Evolutionary conservation across 2,888 invertebrate genomes (phyloP).

Genomic region (Pristionchus maxplancki): DNA sequence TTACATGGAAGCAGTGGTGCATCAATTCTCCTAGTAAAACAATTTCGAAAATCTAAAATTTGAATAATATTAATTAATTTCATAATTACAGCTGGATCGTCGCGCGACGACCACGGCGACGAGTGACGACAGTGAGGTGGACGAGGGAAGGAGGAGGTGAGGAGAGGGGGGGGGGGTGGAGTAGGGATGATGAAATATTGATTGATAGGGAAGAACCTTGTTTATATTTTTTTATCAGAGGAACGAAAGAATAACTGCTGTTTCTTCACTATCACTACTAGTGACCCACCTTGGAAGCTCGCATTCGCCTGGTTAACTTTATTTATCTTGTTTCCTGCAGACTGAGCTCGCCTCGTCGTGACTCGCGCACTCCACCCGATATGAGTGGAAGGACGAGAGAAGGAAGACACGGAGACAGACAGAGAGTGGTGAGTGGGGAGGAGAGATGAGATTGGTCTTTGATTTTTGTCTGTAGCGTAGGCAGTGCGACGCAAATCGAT

Average conservation of each 20-base stretch:
- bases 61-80: not conserved
- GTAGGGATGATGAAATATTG: not conserved
- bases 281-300: not conserved
- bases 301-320: not conserved
- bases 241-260: no score
- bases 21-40: not conserved
- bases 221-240: no score
- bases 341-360: not conserved
- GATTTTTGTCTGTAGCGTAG: no score
- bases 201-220: not conserved
- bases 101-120: constrained; percentile 17
- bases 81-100: constrained; percentile 31
- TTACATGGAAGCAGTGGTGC: not conserved
- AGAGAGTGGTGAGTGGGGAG: constrained; percentile 8
- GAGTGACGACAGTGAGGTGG: constrained; percentile 46
- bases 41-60: not conserved
- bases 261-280: no score
- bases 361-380: not conserved
- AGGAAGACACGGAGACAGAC: not conserved
- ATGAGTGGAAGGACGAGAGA: not conserved
- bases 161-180: not conserved
- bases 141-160: constrained; percentile 42
- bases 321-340: not conserved
- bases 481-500: no score
- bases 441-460: not conserved